Base-by-base conservation (phyloP, 37 sponge, comb jelly and placozoan species). In the Beroe forskalii region DNA sequence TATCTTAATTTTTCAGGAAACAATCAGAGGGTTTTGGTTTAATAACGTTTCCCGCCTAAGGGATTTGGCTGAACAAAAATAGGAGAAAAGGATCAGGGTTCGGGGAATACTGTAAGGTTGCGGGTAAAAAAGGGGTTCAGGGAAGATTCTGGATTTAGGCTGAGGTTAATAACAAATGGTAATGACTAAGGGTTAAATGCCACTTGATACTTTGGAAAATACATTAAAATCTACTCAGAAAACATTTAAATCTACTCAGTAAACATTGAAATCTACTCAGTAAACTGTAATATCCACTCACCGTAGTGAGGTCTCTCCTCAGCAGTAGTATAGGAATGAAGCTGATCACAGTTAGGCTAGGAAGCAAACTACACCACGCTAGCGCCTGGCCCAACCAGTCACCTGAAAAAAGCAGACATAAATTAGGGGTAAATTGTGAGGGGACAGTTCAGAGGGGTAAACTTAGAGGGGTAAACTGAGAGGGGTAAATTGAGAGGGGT, bases 301-400 rank as follows among this genome's bases (percentile, higher is more conserved):
- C 75, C 75, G 75, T 72, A 37, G 75, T 72, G 14, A 72, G 75
- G 35, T 72, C 75, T 3, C 75, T 23, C 23, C 75, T 36, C 9
- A 72, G 75, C 6, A 72, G 22, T 8, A 72, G 31, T 6, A 72
- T 36, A 38, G 75, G 75, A 22, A 72, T 72, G 35, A 72, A 72
- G 39, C 75, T 72, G 75, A 72, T 37, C 2, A 72, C 75, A 2
- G 75, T 72, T 8, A 72, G 35, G 30, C 75, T 38, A 8, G 75
- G 75, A 19, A 72, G 37, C 39, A 72, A 32, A 72, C 75, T 72
- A 39, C 28, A 33, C 75, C 75, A 72, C 35, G 75, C 75, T 20
- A 72, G 38, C 35, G 35, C 35, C 75, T 36, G 4, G 31, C 75
- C 75, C 3, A 72, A 4, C 9, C 2, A 1, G 22, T 72, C 75